These are phyloP conservation scores for Pungitius pungitius DNA, from an alignment of 2,113 vertebrate species.

Conservation along the genomic window DNA sequence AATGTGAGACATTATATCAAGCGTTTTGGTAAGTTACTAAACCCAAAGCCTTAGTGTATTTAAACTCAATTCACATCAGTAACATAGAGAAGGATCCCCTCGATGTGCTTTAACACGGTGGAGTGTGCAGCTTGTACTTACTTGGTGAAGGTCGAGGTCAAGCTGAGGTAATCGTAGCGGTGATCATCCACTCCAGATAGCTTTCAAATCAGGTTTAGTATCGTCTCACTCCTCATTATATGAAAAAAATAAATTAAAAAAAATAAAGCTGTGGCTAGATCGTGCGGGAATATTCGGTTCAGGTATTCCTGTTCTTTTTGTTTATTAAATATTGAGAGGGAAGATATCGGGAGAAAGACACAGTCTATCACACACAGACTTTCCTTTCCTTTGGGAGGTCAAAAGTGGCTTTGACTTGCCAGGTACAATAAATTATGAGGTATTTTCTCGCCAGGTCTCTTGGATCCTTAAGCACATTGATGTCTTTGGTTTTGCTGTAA, in stretches of 20 bases:
- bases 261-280: slow-evolving; percentile 63
- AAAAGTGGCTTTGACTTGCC: slow-evolving; percentile 66
- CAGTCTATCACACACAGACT: slow-evolving; percentile 35
- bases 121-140: slow-evolving; percentile 70
- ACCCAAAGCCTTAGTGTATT: neutral
- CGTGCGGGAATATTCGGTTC: slow-evolving; percentile 23
- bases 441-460: slow-evolving; percentile 74
- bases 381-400: slow-evolving; percentile 77
- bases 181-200: slow-evolving; percentile 78
- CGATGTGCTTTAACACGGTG: neutral
- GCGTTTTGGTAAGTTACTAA: neutral
- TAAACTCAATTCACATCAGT: neutral
- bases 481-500: slow-evolving; percentile 81
- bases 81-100: neutral
- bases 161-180: slow-evolving; percentile 75
- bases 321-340: slow-evolving; percentile 36
- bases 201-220: slow-evolving; percentile 61
- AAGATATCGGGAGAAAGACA: slow-evolving; percentile 28
- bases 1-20: slow-evolving; percentile 5
- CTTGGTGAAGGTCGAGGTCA: slow-evolving; percentile 83
- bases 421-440: slow-evolving; percentile 77
- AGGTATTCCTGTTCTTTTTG: slow-evolving; percentile 45
- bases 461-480: slow-evolving; percentile 51
- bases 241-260: slow-evolving; percentile 27
- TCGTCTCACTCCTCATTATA: slow-evolving; percentile 71